phyloP scores from a whole-genome alignment of 2,888 invertebrate species.

The Brachyptera putata region DNA sequence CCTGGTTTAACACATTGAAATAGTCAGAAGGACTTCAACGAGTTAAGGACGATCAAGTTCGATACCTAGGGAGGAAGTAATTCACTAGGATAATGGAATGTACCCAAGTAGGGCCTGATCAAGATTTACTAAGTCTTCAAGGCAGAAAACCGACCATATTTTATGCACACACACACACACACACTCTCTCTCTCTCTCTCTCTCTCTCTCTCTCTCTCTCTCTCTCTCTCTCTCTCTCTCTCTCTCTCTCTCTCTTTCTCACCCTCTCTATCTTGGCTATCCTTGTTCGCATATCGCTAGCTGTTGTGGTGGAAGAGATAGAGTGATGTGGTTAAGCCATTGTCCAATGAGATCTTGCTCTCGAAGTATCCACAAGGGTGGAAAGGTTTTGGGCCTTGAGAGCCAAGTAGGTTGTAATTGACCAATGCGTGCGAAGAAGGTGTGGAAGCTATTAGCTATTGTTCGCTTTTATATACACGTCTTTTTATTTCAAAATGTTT shows the following conservation, averaged over 20 bases:
- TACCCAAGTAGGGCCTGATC: not conserved
- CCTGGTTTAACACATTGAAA: no score
- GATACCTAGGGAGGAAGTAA: no score
- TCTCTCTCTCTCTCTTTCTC: not conserved
- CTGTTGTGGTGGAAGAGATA: not conserved
- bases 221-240: not conserved
- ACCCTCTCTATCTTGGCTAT: not conserved
- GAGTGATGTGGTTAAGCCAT: slow-evolving; percentile 2
- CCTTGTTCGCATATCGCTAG: not conserved
- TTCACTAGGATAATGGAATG: no score
- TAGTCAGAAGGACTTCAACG: no score
- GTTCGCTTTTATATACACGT: no score
- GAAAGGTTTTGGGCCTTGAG: no score
- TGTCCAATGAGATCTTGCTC: slow-evolving; percentile 4
- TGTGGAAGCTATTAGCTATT: no score
- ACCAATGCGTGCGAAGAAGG: no score
- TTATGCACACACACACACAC: not conserved
- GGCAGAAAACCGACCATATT: slow-evolving; percentile 6
- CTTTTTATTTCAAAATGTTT: no score
- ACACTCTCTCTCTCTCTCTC: not conserved
- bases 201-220: not conserved
- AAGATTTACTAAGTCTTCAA: slow-evolving; percentile 2
- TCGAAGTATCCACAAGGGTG: not conserved
- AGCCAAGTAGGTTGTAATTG: no score
- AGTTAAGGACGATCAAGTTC: no score